Evolutionary conservation across 1,140 invertebrate genomes (phyloP).

Genomic region (Calosoma granatense): DNA sequence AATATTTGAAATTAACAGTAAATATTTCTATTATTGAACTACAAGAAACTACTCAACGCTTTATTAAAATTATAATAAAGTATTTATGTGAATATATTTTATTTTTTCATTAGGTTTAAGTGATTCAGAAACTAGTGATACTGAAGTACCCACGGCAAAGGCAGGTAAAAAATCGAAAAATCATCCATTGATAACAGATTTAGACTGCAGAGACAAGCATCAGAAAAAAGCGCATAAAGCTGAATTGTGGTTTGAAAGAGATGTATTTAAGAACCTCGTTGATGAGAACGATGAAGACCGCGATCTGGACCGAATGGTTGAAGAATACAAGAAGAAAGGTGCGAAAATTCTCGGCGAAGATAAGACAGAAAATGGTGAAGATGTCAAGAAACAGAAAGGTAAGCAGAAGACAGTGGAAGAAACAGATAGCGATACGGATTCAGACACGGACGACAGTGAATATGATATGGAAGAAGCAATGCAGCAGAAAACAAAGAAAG

Average conservation of each 20-base stretch:
- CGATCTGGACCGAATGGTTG: conserved; percentile 71
- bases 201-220: conserved; percentile 64
- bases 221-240: conserved; percentile 65
- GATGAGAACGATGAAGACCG: conserved; percentile 79
- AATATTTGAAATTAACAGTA: no score
- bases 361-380: conserved; percentile 21
- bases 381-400: conserved; percentile 18
- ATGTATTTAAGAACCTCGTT: conserved; percentile 73
- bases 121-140: conserved; percentile 38
- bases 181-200: conserved; percentile 77
- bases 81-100: no score
- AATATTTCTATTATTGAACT: no score
- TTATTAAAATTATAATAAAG: conserved; percentile 8
- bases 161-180: conserved; percentile 33
- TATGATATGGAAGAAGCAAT: conserved; percentile 47
- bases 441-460: conserved; percentile 42
- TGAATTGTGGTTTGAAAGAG: conserved; percentile 83
- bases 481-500: conserved; percentile 26
- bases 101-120: conserved; percentile 42
- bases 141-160: conserved; percentile 34
- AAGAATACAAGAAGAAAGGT: conserved; percentile 63
- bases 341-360: conserved; percentile 26
- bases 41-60: conserved; percentile 11
- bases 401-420: conserved; percentile 22
- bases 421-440: conserved; percentile 36